Evolutionary conservation across 2,888 invertebrate genomes (phyloP).

Genomic region (Troides aeacus): DNA sequence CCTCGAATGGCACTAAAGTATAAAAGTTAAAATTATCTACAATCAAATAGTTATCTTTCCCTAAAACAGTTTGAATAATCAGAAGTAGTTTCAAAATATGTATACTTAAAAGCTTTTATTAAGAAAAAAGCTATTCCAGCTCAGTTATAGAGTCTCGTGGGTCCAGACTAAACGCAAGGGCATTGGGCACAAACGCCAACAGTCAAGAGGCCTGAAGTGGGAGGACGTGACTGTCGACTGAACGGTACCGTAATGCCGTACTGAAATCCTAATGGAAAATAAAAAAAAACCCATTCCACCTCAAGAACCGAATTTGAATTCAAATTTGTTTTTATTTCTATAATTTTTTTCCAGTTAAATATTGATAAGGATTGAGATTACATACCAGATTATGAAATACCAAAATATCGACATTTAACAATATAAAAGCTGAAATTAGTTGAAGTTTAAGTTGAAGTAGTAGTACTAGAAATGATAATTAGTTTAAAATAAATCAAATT

Average conservation of each 20-base stretch:
- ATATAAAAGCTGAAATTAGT: no score
- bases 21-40: no score
- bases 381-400: no score
- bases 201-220: constrained; percentile 58
- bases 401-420: no score
- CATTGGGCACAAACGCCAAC: constrained; percentile 40
- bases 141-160: constrained; percentile 9
- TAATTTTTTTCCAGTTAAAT: neutral
- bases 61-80: no score
- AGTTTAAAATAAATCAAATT: neutral
- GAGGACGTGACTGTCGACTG: constrained; percentile 66
- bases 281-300: constrained; percentile 15
- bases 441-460: no score
- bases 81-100: no score
- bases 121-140: constrained; percentile 8
- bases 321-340: neutral
- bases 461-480: neutral
- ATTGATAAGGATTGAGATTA: neutral
- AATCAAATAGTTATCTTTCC: no score
- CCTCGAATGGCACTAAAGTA: no score
- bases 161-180: constrained; percentile 28
- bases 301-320: constrained; percentile 24
- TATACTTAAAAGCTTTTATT: neutral
- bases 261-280: constrained; percentile 32
- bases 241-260: constrained; percentile 41